Percentiles rank a stretch among this genome's conserved stretches.
Conservation (phyloP, 2,113 vertebrate species). For the Menura novaehollandiae region DNA sequence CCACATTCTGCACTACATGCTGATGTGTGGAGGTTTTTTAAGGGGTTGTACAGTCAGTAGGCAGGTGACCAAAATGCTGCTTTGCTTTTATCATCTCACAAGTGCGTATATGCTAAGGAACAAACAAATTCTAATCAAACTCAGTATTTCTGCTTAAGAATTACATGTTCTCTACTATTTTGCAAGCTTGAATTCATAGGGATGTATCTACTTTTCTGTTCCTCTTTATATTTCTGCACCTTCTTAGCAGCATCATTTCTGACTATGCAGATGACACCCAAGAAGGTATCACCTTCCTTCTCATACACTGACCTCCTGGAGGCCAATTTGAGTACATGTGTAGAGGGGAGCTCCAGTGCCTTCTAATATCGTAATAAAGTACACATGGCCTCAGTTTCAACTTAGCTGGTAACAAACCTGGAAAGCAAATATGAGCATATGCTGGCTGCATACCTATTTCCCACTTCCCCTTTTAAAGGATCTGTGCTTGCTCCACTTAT, state of each 20-base stretch:
- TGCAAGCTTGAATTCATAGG: neutral
- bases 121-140: neutral
- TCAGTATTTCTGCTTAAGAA: neutral
- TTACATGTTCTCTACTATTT: neutral
- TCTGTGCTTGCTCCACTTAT: neutral
- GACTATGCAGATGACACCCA: neutral
- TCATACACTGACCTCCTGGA: neutral
- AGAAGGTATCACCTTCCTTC: neutral
- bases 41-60: neutral
- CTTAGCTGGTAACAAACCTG: neutral
- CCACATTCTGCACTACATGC: neutral
- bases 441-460: neutral
- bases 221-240: neutral
- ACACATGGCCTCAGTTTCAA: neutral
- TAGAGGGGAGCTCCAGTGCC: neutral
- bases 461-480: neutral
- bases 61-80: neutral
- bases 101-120: neutral
- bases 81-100: neutral
- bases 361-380: neutral
- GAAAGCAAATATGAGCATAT: neutral
- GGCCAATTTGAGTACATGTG: neutral
- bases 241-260: neutral
- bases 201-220: neutral
- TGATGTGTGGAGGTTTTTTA: neutral